A percentile compares a stretch with the other conserved stretches of the same genome.
Evolutionary conservation across 2,797 vertebrate genomes (phyloP).

Genomic region (Hydrocynus forskahlii): DNA sequence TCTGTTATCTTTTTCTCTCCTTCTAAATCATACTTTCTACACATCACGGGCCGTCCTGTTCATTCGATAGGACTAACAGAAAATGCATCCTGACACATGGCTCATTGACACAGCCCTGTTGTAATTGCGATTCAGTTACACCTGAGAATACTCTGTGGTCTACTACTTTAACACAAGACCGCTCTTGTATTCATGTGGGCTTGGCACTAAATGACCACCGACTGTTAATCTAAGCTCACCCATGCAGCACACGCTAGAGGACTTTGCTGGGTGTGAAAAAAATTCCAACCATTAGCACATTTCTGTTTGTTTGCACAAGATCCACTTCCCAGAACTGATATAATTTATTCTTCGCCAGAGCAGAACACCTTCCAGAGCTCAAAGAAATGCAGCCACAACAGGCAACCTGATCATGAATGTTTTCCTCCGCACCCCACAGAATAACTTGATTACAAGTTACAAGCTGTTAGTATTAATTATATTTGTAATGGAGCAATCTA

Average conservation of each 20-base stretch:
- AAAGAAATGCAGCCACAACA: conserved; percentile 43
- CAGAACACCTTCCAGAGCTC: conserved; percentile 43
- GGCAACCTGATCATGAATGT: conserved; percentile 24
- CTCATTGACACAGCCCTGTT: conserved; percentile 20
- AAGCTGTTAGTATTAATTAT: too few species aligned
- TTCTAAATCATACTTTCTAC: neutral
- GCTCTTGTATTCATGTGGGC: conserved; percentile 11
- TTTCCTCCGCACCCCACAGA: conserved; percentile 1
- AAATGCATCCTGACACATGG: neutral
- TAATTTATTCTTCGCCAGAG: conserved; percentile 57
- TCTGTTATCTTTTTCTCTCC: conserved; percentile 7
- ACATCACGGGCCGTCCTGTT: neutral
- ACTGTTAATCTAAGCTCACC: conserved; percentile 50
- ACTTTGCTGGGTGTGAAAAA: conserved; percentile 60
- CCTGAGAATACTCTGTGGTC: neutral
- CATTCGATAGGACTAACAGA: neutral
- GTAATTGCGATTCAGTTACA: conserved; percentile 12
- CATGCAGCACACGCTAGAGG: conserved; percentile 47
- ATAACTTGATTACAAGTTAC: too few species aligned
- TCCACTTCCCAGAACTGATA: conserved; percentile 68
- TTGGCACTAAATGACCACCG: conserved; percentile 27
- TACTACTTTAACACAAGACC: conserved; percentile 35
- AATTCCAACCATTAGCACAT: conserved; percentile 56
- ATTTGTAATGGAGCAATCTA: too few species aligned
- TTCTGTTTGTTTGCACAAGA: conserved; percentile 60